Conservation (phyloP, 1,140 invertebrate species). For the Lepidotrigona ventralis region DNA sequence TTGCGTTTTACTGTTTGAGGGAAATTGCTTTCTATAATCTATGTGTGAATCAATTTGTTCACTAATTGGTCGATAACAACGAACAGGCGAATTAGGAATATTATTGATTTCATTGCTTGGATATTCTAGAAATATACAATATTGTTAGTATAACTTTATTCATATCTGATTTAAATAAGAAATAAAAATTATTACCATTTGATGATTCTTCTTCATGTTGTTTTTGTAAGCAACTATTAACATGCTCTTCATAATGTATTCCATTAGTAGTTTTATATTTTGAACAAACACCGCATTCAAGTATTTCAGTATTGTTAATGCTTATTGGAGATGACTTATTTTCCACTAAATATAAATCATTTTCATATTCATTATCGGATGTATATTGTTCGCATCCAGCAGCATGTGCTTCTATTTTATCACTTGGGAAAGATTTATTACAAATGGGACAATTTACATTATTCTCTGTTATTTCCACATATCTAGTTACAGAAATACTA, state of each 20-base stretch:
- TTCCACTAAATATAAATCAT: slow-evolving; percentile 19
- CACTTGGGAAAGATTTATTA: slow-evolving; percentile 55
- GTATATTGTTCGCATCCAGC: slow-evolving; percentile 64
- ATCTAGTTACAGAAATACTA: background rate
- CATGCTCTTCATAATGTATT: slow-evolving; percentile 58
- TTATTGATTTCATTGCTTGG: slow-evolving; percentile 24
- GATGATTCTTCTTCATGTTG: slow-evolving; percentile 27
- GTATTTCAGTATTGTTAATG: background rate
- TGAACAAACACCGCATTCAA: slow-evolving; percentile 59
- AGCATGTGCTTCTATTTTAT: slow-evolving; percentile 67
- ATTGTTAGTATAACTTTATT: slow-evolving; percentile 8
- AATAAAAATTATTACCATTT: slow-evolving; percentile 7
- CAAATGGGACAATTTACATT: slow-evolving; percentile 68
- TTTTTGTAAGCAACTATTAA: slow-evolving; percentile 48
- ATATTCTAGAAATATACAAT: slow-evolving; percentile 32
- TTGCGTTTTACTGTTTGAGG: slow-evolving; percentile 43
- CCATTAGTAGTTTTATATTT: slow-evolving; percentile 52
- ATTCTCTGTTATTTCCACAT: slow-evolving; percentile 7
- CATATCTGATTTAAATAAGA: background rate
- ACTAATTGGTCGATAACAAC: slow-evolving; percentile 54
- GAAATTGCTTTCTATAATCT: slow-evolving; percentile 59
- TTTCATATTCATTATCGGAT: slow-evolving; percentile 7
- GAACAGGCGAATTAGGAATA: slow-evolving; percentile 52
- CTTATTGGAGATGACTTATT: slow-evolving; percentile 16
- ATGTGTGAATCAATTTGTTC: slow-evolving; percentile 58